Conservation (phyloP, 2,797 vertebrate species). For the Tapirus indicus region DNA sequence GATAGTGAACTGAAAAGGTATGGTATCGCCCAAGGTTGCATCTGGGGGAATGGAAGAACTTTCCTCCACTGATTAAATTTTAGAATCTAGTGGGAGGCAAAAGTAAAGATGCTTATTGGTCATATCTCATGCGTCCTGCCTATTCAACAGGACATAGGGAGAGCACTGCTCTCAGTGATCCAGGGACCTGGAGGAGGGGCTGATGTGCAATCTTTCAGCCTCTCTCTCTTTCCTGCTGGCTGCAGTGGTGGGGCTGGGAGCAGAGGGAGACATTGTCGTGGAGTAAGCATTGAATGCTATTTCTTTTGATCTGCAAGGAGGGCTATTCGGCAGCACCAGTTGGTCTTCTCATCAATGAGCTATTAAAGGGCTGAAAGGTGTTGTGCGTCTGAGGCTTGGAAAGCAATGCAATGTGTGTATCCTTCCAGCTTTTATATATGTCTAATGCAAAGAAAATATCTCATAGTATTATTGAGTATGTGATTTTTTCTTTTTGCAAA, state of each 20-base stretch:
- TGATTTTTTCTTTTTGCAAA: neutral
- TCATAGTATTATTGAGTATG: neutral
- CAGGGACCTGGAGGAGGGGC: neutral
- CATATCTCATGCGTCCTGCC: neutral
- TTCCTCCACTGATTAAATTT: neutral
- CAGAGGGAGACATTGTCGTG: neutral
- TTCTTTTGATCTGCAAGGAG: neutral
- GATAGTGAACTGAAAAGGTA: neutral
- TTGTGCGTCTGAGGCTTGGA: neutral
- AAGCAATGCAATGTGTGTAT: neutral
- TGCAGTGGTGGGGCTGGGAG: neutral
- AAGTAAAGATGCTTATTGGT: slow-evolving; percentile 11
- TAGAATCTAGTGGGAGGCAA: neutral
- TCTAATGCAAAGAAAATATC: neutral
- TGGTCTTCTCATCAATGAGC: neutral
- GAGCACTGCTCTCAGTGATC: neutral
- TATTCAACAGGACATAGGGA: neutral
- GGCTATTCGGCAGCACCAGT: neutral
- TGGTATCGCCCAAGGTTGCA: neutral
- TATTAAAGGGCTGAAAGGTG: neutral
- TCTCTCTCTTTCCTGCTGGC: neutral
- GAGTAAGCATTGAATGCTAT: neutral
- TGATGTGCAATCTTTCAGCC: neutral
- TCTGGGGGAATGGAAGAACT: neutral
- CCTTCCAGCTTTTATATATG: neutral